Percentiles rank a stretch among this genome's conserved stretches.
Conservation (phyloP, 2,888 invertebrate species). For the Drosophila pseudotalamancana region DNA sequence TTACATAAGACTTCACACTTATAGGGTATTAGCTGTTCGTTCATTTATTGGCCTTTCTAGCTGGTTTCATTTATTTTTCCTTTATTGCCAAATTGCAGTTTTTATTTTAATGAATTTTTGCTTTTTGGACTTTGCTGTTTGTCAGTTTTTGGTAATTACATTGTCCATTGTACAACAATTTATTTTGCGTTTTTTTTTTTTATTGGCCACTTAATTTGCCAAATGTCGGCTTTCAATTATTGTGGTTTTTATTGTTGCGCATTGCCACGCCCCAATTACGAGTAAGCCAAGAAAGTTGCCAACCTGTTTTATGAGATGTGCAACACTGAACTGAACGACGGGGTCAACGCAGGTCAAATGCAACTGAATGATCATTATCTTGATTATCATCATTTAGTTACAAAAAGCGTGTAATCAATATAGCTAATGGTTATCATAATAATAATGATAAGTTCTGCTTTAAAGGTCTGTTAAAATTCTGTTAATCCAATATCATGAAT, state of each 20-base stretch:
- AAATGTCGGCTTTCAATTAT: conserved; percentile 53
- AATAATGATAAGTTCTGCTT: background rate
- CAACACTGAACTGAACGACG: background rate
- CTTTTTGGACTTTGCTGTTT: conserved; percentile 2
- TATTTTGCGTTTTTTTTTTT: conserved; percentile 38
- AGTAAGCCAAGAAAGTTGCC: conserved; percentile 23
- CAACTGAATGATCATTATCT: conserved; percentile 1
- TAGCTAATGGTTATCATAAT: background rate
- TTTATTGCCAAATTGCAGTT: conserved; percentile 18
- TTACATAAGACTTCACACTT: background rate
- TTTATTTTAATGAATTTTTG: conserved; percentile 13
- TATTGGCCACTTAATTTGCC: conserved; percentile 71
- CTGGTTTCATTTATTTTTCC: conserved; percentile 15
- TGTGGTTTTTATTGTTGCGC: conserved; percentile 18
- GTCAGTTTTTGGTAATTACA: conserved; percentile 50
- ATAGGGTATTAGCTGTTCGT: conserved; percentile 12
- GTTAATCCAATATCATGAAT: no score
- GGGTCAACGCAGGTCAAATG: conserved; percentile 9
- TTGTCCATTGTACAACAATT: conserved; percentile 54
- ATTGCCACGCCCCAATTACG: conserved; percentile 40
- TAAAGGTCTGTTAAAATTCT: background rate
- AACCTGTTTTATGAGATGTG: conserved; percentile 9
- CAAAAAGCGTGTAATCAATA: background rate
- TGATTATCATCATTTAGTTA: background rate
- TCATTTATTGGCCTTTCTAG: background rate